A percentile compares a stretch with the other conserved stretches of the same genome.
Evolutionary conservation across 2,113 vertebrate species (phyloP).

Genomic region (Macroglossus sobrinus): DNA sequence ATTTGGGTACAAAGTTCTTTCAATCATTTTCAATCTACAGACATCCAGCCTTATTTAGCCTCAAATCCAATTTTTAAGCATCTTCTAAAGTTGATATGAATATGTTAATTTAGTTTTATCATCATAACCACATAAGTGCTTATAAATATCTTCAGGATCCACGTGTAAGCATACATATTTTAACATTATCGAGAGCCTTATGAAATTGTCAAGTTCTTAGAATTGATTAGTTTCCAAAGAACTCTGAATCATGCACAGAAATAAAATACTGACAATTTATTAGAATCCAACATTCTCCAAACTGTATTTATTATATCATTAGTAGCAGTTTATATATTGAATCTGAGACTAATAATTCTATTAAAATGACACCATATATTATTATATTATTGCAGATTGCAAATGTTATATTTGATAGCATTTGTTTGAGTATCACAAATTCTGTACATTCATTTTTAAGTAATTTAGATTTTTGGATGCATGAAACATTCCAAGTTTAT

Average conservation of each 20-base stretch:
- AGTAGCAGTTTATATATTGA: not conserved
- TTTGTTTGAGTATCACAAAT: not conserved
- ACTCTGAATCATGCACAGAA: not conserved
- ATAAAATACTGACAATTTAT: not conserved
- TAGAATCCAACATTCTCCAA: not conserved
- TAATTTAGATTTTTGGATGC: not conserved
- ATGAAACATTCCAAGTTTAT: not conserved
- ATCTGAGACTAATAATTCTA: not conserved
- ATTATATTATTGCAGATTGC: not conserved
- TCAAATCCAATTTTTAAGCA: conserved; percentile 58
- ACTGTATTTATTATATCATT: not conserved
- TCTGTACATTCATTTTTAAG: not conserved
- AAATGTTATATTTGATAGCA: not conserved
- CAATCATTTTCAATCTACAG: conserved; percentile 51
- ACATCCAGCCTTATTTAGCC: conserved; percentile 37
- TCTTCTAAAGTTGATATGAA: conserved; percentile 53
- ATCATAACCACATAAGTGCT: conserved; percentile 67
- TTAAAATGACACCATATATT: not conserved
- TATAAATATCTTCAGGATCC: conserved; percentile 68
- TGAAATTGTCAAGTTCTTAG: conserved; percentile 27
- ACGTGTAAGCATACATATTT: conserved; percentile 64
- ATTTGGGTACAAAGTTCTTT: conserved; percentile 46
- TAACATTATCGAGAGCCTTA: conserved; percentile 61
- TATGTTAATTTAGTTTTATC: conserved; percentile 72
- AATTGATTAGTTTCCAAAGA: conserved; percentile 52